Conservation (phyloP, 2,797 vertebrate species). For the Falco columbarius region DNA sequence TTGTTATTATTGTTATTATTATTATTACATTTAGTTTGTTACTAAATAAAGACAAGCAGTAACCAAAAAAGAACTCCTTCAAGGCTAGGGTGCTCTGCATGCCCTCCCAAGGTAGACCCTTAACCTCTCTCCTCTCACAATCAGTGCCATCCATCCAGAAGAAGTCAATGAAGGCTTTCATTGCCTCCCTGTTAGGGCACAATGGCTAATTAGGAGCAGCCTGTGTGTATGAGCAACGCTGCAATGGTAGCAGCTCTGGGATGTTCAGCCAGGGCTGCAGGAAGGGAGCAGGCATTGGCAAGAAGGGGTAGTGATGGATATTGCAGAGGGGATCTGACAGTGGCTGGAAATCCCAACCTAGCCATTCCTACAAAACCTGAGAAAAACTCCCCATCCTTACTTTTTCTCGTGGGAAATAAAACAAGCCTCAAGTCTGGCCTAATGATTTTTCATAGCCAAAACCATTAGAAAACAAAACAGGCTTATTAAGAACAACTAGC, state of each 20-base stretch:
- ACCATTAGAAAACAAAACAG: neutral
- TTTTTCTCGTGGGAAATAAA: neutral
- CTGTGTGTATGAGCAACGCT: neutral
- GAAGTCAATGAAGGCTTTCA: neutral
- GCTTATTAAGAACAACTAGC: neutral
- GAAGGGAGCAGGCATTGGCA: neutral
- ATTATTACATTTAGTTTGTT: neutral
- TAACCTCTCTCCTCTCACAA: neutral
- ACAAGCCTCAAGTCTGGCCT: neutral
- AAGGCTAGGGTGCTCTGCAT: neutral
- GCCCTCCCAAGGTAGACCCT: neutral
- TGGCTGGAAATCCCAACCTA: neutral
- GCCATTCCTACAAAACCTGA: neutral
- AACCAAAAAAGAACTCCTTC: neutral
- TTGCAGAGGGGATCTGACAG: neutral
- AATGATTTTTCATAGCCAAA: neutral
- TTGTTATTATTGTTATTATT: neutral
- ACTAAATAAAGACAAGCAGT: neutral
- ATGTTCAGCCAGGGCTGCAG: neutral
- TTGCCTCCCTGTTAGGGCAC: accelerated
- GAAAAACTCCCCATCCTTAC: neutral
- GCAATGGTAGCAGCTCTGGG: neutral
- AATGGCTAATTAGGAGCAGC: neutral
- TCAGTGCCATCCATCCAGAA: neutral
- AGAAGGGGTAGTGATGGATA: neutral